Conservation (phyloP, 2,888 invertebrate genomes). For the Heteropelma amictum region DNA sequence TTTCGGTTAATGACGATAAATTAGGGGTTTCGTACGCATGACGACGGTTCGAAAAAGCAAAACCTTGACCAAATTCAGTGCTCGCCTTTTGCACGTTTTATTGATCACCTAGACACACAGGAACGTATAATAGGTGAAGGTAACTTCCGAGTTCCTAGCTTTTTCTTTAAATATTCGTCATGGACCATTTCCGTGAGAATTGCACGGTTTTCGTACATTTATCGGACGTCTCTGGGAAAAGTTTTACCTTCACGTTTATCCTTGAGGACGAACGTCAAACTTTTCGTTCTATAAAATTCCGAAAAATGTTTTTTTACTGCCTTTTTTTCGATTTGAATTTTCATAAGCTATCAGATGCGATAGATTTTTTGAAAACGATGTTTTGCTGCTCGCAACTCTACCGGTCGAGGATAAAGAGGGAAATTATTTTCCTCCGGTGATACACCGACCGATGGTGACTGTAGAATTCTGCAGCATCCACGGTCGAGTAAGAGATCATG, state of each 20-base stretch:
- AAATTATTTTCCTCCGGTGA: conserved; percentile 34
- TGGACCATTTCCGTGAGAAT: no score
- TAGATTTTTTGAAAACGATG: no score
- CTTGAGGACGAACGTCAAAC: no score
- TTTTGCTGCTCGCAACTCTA: no score
- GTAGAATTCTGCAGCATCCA: conserved; percentile 49
- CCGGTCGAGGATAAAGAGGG: conserved; percentile 3
- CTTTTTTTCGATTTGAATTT: no score
- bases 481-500: conserved; percentile 34
- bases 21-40: conserved; percentile 64
- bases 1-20: conserved; percentile 69
- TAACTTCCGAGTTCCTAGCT: neutral
- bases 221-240: no score
- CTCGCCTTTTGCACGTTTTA: conserved; percentile 29
- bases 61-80: conserved; percentile 58
- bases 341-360: no score
- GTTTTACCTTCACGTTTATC: no score
- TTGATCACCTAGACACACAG: neutral
- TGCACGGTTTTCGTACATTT: no score
- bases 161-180: neutral
- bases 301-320: no score
- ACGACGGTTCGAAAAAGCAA: conserved; percentile 57
- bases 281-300: no score
- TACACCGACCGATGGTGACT: conserved; percentile 12
- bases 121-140: neutral